These are phyloP conservation scores for Coryphaenoides rupestris DNA, from an alignment of 2,113 vertebrate species.

Conservation along the genomic window DNA sequence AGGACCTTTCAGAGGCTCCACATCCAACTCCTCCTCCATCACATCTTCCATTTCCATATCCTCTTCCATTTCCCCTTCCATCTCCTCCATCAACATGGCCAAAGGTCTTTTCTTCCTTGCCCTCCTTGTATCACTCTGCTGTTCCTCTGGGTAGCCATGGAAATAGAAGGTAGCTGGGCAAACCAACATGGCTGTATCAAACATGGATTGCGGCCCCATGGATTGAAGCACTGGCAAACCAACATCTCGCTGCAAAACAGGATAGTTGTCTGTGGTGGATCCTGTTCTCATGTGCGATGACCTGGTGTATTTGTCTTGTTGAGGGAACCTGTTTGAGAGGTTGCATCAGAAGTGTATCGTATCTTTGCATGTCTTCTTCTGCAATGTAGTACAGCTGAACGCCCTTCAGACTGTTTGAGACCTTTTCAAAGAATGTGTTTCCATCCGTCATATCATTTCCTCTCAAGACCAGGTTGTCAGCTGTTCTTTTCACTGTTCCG, in stretches of 20 bases:
- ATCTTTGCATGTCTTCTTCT: conserved; percentile 1
- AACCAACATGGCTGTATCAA: neutral
- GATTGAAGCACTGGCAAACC: conserved; percentile 4
- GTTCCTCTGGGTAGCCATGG: neutral
- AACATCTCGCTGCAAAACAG: neutral
- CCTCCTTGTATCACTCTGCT: neutral
- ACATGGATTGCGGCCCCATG: neutral
- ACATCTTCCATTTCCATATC: neutral
- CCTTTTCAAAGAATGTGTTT: conserved; percentile 2
- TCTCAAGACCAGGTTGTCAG: conserved; percentile 6
- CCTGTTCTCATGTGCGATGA: neutral
- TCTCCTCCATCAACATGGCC: conserved; percentile 5
- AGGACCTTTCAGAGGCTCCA: neutral
- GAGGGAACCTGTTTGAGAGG: conserved; percentile 6
- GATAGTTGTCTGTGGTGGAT: conserved; percentile 6
- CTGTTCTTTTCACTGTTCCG: conserved; percentile 4
- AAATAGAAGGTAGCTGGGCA: conserved; percentile 1
- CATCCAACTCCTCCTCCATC: too few relatives aligned
- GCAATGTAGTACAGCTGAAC: neutral
- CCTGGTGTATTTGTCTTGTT: conserved; percentile 7
- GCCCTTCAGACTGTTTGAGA: neutral
- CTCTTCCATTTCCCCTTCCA: neutral
- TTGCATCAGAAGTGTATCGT: neutral
- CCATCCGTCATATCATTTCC: conserved; percentile 9
- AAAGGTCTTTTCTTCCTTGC: neutral